phyloP scores from a whole-genome alignment of 2,797 vertebrate genomes.

The Bovichtus variegatus region DNA sequence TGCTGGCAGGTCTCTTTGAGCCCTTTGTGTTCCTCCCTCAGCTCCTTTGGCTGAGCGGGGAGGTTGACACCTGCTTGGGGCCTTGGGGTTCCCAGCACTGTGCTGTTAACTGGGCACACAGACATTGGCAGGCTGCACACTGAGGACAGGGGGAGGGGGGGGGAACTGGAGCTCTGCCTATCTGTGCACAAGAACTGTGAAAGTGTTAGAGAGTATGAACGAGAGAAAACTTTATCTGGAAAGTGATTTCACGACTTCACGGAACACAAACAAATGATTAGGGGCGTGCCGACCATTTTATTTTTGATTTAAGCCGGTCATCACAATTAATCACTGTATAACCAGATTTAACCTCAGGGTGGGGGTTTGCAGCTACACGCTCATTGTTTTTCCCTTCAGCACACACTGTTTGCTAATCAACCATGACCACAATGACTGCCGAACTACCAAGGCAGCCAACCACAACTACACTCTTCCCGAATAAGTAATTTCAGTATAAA shows the following conservation, averaged over 20 bases:
- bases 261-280: background rate
- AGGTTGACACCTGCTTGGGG: conserved; percentile 83
- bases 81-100: conserved; percentile 76
- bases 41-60: conserved; percentile 72
- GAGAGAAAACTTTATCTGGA: background rate
- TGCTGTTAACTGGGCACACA: conserved; percentile 72
- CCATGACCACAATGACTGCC: background rate
- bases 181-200: conserved; percentile 31
- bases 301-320: background rate
- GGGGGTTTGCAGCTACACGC: background rate
- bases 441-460: background rate
- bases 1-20: conserved; percentile 83
- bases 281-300: background rate
- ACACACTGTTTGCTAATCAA: background rate
- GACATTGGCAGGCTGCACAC: conserved; percentile 69
- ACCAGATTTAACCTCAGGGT: background rate
- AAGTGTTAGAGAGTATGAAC: background rate
- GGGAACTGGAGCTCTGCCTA: conserved; percentile 56
- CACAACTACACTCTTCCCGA: background rate
- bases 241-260: background rate
- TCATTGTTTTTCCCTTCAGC: background rate
- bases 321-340: conserved; percentile 15
- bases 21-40: conserved; percentile 75
- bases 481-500: background rate
- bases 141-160: conserved; percentile 48